Evolutionary conservation across 2,888 invertebrate species (phyloP), one percentile per base, ranked within the genome.

Genomic region (Ditula angustiorana): DNA sequence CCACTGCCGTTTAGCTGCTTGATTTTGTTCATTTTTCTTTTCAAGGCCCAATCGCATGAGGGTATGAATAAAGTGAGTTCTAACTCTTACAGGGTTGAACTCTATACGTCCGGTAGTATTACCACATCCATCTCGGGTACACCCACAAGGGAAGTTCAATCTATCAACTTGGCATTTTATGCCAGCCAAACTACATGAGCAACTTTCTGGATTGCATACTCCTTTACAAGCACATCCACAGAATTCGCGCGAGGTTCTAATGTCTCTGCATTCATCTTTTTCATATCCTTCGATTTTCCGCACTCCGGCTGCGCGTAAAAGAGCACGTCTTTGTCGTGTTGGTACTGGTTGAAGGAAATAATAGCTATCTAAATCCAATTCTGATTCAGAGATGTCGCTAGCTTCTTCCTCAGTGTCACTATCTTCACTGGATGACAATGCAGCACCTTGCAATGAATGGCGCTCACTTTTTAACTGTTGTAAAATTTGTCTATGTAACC

Each of bases 161-260:
- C 99, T 95, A 88, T 99, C 99, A 60, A 99, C 99, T 94, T 99
- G 99, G 86, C 99, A 99, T 93, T 99, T 98, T 72, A 99, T 99
- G 68, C 98, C 98, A 47, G 97, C 97, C 81, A 97, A 95, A 83
- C 98, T 97, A 90, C 99, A 99, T 13, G 97, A 96, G 86, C 99
- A 99, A 21, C 96, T 98, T 77, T 98, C 98, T 0, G 99, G 99
- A 92, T 98, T 98, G 90, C 99, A 99, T 80, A 96, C 96, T 56
- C 97, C 97, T 86, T 98, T 96, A 83, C 98, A 98, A 50, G 96
- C 96, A 85, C 98, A 98, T 44, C 98, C 98, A 86, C 98, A 98
- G 77, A 97, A 96, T 83, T 99, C 99, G 16, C 99, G 94, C 5
- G 98, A 98, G 24, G 96, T 95, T 69, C 99, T 94, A 74, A 99